A percentile compares a stretch with the other conserved stretches of the same genome.
phyloP scores from a whole-genome alignment of 2,888 invertebrate genomes.

The Aphodius granarius region DNA sequence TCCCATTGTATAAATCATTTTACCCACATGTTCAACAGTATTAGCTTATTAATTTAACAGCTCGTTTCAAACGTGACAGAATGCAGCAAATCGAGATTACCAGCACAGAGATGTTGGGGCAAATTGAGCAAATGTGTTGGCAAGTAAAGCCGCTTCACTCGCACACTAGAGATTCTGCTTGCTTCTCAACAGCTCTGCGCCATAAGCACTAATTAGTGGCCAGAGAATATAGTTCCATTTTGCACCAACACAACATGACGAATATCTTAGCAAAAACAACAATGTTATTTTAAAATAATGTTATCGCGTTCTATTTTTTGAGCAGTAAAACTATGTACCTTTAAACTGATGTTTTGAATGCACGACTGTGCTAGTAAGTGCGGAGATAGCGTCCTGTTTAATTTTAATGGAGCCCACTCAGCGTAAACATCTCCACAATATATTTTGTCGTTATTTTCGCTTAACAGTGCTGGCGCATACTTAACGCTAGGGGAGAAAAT shows the following conservation, averaged over 20 bases:
- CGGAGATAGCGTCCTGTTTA: not conserved
- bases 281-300: too few relatives aligned
- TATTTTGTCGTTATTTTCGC: not conserved
- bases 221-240: not conserved
- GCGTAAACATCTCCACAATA: not conserved
- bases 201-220: not conserved
- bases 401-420: not conserved
- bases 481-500: not conserved
- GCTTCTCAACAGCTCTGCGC: not conserved
- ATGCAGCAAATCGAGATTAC: too few relatives aligned
- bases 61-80: too few relatives aligned
- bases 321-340: not conserved
- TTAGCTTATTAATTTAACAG: too few relatives aligned
- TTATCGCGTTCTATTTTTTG: too few relatives aligned
- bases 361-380: not conserved
- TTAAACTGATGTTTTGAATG: not conserved
- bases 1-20: too few relatives aligned
- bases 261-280: too few relatives aligned
- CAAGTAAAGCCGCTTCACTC: too few relatives aligned
- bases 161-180: not conserved
- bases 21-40: too few relatives aligned
- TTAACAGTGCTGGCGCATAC: not conserved
- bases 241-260: not conserved
- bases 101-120: too few relatives aligned
- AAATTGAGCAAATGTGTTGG: too few relatives aligned